Evolutionary conservation across 1,140 invertebrate genomes (phyloP), one percentile per base, ranked within the genome.

Genomic region (Whitmania pigra): DNA sequence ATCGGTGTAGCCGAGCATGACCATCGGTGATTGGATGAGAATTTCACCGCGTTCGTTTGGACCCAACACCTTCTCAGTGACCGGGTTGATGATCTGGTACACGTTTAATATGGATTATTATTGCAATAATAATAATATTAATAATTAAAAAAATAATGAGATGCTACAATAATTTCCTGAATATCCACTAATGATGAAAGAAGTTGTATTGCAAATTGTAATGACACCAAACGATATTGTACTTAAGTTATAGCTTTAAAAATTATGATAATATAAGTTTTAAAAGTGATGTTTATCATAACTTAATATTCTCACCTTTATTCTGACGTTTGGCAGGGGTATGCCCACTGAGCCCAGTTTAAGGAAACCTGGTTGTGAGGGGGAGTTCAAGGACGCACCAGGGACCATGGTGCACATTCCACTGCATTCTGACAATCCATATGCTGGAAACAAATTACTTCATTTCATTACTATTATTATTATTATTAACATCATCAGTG

Each of bases 11-110:
- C 69, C 69, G 13, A n/a, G 17, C 76, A 85, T 84, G 54, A 85
- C 80, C 79, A 93, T 95, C 27, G 90, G 88, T 53, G 93, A 94
- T 78, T 93, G 91, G 25, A 97, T 89, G 79, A 93, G 96, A 4
- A 84, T 76, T 81, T 82, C 71, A 17, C 74, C 74, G 20, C 11
- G 55, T 53, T 74, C n/a, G 25, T 67, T 29, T 20, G 73, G 60
- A 13, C 71, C 73, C 20, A 74, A 53, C 20, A 36, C 63, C 36
- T 29, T 49, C 18, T 36, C 71, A 9, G 73, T 74, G 29, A 66
- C 27, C 27, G 66, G 63, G 25, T 72, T 66, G 4, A 74, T 31
- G 22, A 74, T 55, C 73, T 73, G 43, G 25, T n/a, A 63, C 7
- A n/a, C 7, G 57, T 25, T 63, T 22, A n/a, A 11, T 22, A 63